Percentiles rank a stretch among this genome's conserved stretches.
Evolutionary conservation across 1,140 invertebrate species (phyloP).

Genomic region (Halictus rubicundus): DNA sequence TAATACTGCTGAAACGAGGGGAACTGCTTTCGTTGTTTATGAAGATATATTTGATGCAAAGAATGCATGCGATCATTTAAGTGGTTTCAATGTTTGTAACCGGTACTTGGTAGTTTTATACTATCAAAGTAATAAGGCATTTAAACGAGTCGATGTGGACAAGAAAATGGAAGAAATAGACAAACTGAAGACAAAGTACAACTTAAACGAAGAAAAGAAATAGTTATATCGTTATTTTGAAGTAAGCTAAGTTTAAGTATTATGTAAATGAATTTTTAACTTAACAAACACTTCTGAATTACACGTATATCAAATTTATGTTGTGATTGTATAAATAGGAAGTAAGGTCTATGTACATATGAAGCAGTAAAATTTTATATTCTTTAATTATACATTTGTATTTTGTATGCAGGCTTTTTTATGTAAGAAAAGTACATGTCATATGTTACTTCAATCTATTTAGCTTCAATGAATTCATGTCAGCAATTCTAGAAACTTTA

Average conservation of each 20-base stretch:
- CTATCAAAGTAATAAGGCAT: conserved; percentile 96
- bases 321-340: neutral
- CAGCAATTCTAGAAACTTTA: too few species aligned
- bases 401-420: too few species aligned
- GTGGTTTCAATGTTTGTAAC: conserved; percentile 99
- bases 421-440: too few species aligned
- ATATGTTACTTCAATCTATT: too few species aligned
- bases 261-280: neutral
- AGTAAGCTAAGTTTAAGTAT: neutral
- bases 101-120: conserved; percentile 98
- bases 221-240: conserved; percentile 39
- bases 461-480: too few species aligned
- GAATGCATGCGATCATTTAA: conserved; percentile 99
- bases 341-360: neutral
- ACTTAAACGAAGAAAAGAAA: conserved; percentile 82
- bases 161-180: conserved; percentile 99
- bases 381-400: neutral
- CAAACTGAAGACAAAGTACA: conserved; percentile 97
- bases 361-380: neutral
- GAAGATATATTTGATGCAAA: conserved; percentile 99
- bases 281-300: too few species aligned
- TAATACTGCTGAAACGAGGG: conserved; percentile 98
- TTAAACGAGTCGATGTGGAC: conserved; percentile 97
- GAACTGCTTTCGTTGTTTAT: conserved; percentile 99
- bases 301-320: neutral